Evolutionary conservation across 2,113 vertebrate species (phyloP).

Genomic region (Canis aureus): DNA sequence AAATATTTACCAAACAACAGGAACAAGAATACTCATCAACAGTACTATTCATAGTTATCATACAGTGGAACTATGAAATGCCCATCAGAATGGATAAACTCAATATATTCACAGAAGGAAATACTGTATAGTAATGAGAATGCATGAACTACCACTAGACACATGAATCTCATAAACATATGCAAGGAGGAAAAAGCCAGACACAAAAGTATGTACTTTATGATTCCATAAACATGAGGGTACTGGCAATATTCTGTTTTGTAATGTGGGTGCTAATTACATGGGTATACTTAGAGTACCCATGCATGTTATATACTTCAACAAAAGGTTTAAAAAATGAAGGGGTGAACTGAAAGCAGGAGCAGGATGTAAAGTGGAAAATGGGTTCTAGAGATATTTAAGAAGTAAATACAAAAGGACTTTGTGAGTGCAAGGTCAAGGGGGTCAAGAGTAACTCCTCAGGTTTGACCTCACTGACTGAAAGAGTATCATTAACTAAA

Average conservation of each 20-base stretch:
- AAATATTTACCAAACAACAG: conserved; percentile 36
- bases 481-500: not conserved
- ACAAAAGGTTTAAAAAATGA: conserved; percentile 17
- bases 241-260: not conserved
- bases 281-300: not conserved
- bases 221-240: not conserved
- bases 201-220: not conserved
- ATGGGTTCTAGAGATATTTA: conserved; percentile 3
- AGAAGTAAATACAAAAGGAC: not conserved
- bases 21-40: conserved; percentile 28
- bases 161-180: conserved; percentile 23
- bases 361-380: not conserved
- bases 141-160: not conserved
- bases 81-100: not conserved
- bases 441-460: not conserved
- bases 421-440: not conserved
- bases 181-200: not conserved
- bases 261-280: not conserved
- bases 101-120: conserved; percentile 31
- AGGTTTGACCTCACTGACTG: not conserved
- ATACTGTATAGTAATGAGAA: conserved; percentile 3
- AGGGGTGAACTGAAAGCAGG: not conserved
- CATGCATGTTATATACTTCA: not conserved
- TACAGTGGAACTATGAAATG: conserved; percentile 45
- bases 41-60: conserved; percentile 46